A percentile compares a stretch with the other conserved stretches of the same genome.
phyloP scores from a whole-genome alignment of 2,888 invertebrate species.

The Lathronympha strigana region DNA sequence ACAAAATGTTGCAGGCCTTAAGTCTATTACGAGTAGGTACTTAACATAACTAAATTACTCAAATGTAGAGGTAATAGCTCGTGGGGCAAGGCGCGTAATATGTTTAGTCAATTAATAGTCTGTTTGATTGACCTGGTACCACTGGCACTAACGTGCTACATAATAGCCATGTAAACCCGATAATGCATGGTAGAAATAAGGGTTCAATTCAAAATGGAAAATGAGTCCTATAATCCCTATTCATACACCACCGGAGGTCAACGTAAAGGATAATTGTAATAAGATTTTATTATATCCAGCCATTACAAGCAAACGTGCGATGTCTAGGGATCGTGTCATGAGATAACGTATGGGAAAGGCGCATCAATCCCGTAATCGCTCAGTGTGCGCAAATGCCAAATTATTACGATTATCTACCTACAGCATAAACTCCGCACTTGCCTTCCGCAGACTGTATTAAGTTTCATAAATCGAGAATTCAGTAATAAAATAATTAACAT shows the following conservation, averaged over 20 bases:
- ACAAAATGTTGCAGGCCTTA: constrained; percentile 44
- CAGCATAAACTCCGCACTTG: constrained; percentile 42
- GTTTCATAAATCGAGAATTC: constrained; percentile 44
- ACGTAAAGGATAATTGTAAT: constrained; percentile 69
- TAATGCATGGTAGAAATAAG: constrained; percentile 25
- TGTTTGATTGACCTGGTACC: constrained; percentile 23
- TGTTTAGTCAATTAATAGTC: constrained; percentile 26
- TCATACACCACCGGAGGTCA: constrained; percentile 69
- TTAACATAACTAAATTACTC: constrained; percentile 29
- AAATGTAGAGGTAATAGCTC: constrained; percentile 23
- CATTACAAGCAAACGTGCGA: constrained; percentile 75
- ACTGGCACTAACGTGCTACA: constrained; percentile 1
- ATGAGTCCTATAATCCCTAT: constrained; percentile 64
- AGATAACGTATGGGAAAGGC: constrained; percentile 65
- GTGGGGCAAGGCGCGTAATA: constrained; percentile 25
- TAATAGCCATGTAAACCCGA: constrained; percentile 22
- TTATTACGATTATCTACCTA: constrained; percentile 44
- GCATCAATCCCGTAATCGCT: constrained; percentile 61
- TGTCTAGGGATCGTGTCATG: constrained; percentile 66
- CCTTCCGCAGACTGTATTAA: constrained; percentile 43
- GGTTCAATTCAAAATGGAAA: constrained; percentile 45
- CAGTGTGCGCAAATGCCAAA: constrained; percentile 48
- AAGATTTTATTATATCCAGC: constrained; percentile 77
- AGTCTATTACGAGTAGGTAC: constrained; percentile 36
- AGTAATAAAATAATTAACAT: constrained; percentile 60